phyloP scores from a whole-genome alignment of 2,113 vertebrate species.

The Aegotheles bennettii region DNA sequence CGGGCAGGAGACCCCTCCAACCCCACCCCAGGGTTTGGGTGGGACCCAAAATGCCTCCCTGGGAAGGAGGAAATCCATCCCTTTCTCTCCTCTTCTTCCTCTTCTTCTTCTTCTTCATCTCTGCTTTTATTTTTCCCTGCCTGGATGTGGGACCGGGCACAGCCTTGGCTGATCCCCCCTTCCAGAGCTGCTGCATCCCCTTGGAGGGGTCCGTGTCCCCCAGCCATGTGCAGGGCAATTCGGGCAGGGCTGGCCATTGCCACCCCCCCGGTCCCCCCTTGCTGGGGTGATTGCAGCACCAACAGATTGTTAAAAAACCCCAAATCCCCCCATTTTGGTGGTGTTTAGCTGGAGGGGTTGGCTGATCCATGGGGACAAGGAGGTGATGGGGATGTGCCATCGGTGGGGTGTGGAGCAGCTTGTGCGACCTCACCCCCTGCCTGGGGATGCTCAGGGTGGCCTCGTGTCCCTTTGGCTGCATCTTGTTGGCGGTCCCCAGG shows the following conservation, averaged over 20 bases:
- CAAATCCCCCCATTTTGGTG: not conserved
- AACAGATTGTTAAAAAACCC: not conserved
- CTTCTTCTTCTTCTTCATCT: conserved; percentile 10
- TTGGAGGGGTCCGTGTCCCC: not conserved
- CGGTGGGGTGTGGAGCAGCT: not conserved
- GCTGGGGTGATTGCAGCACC: not conserved
- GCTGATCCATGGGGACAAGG: not conserved
- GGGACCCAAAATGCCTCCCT: not conserved
- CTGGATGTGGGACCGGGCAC: accelerated
- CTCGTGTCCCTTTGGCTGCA: accelerated
- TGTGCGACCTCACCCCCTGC: accelerated
- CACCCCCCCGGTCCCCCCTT: not conserved
- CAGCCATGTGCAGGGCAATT: not conserved
- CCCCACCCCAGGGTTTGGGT: not conserved
- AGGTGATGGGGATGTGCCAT: not conserved
- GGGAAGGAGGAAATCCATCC: not conserved
- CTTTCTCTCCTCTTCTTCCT: not conserved
- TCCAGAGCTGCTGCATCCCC: not conserved
- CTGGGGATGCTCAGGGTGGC: not conserved
- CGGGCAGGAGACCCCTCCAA: not conserved
- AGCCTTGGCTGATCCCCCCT: not conserved
- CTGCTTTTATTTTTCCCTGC: not conserved
- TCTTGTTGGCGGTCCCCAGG: accelerated
- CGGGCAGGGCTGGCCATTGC: not conserved
- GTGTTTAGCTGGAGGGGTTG: not conserved